Evolutionary conservation across 2,888 invertebrate genomes (phyloP).

Genomic region (Gnatocerus cornutus): DNA sequence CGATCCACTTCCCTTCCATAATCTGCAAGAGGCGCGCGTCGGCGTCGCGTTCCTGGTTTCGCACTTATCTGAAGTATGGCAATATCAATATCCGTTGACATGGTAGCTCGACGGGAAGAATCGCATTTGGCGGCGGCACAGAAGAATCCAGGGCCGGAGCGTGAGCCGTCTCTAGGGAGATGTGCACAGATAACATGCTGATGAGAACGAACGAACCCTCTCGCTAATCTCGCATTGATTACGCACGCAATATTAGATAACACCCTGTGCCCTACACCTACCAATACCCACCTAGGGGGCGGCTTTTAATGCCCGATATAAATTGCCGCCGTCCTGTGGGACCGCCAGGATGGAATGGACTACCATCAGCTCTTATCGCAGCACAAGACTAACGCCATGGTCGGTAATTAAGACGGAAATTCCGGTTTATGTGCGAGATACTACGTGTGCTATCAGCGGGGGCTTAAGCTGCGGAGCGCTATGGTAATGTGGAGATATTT

Average conservation of each 20-base stretch:
- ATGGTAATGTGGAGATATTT: not conserved
- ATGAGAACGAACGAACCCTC: conserved; percentile 67
- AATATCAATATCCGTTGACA: conserved; percentile 67
- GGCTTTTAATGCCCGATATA: conserved; percentile 47
- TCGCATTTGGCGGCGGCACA: conserved; percentile 53
- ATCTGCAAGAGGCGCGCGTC: conserved; percentile 44
- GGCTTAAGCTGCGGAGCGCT: not conserved
- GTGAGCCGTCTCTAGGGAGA: conserved; percentile 64
- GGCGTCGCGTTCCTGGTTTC: conserved; percentile 47
- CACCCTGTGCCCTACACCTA: conserved; percentile 58
- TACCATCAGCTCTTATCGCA: conserved; percentile 30
- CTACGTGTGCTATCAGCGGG: conserved; percentile 1
- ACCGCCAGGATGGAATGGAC: conserved; percentile 26
- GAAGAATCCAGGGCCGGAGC: conserved; percentile 43
- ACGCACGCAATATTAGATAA: conserved; percentile 71
- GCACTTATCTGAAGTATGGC: conserved; percentile 57
- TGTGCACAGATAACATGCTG: conserved; percentile 66
- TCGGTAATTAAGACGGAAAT: conserved; percentile 38
- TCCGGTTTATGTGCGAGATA: conserved; percentile 16
- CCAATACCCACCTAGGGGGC: conserved; percentile 36
- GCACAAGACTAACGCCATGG: conserved; percentile 24
- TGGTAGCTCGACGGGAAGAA: conserved; percentile 57
- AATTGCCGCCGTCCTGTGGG: conserved; percentile 45
- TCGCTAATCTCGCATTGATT: conserved; percentile 71
- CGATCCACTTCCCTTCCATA: conserved; percentile 39